Conservation (phyloP, 2,888 invertebrate species). For the Hirudinaria manillensis region DNA sequence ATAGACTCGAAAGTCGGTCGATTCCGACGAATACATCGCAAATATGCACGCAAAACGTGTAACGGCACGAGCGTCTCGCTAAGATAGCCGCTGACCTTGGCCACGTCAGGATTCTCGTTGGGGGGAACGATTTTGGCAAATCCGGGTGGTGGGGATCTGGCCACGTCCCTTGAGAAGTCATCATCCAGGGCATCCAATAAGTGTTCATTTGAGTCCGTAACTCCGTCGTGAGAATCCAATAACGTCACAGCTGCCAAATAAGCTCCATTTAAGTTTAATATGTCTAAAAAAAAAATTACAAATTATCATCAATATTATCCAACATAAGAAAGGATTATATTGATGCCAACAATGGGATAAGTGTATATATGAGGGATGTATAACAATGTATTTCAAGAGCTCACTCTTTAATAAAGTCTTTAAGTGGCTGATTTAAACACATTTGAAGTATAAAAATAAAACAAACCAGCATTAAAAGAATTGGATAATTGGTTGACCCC, state of each 20-base stretch:
- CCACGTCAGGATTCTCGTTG: not conserved
- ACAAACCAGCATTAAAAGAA: too few species aligned
- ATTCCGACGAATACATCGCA: not conserved
- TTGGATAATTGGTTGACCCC: too few species aligned
- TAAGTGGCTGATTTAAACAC: too few species aligned
- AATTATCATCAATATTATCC: not conserved
- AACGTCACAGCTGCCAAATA: not conserved
- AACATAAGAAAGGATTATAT: too few species aligned
- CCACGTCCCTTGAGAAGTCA: not conserved
- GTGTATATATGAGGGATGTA: too few species aligned
- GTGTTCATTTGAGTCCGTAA: not conserved
- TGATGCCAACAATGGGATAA: too few species aligned
- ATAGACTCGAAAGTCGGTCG: not conserved
- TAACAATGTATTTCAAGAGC: too few species aligned
- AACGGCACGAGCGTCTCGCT: too few species aligned
- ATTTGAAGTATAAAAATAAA: too few species aligned
- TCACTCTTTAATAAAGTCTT: too few species aligned
- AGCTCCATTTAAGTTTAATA: not conserved
- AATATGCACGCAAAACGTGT: not conserved
- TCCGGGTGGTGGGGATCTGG: constrained; percentile 12
- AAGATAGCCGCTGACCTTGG: constrained; percentile 6
- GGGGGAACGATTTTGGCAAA: constrained; percentile 16
- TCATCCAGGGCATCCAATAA: constrained; percentile 18
- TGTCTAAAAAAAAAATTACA: not conserved
- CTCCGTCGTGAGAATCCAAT: not conserved